phyloP scores from a whole-genome alignment of 2,888 invertebrate species.

The Melipona beecheii region DNA sequence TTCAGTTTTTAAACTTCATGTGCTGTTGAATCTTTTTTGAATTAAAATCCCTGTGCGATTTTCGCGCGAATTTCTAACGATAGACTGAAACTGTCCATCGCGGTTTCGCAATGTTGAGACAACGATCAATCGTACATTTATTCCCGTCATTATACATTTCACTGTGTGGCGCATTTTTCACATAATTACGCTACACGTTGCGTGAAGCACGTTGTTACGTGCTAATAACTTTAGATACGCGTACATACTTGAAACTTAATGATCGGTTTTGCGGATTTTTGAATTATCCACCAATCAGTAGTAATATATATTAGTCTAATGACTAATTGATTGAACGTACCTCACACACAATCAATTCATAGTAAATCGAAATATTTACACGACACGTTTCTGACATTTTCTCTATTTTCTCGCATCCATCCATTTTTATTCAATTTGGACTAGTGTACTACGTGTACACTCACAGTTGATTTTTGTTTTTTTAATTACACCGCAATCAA shows the following conservation, averaged over 20 bases:
- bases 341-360: neutral
- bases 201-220: no score
- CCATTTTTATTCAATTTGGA: neutral
- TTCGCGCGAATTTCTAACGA: neutral
- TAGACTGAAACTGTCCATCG: neutral
- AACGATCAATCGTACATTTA: slow-evolving; percentile 16
- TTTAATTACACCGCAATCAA: neutral
- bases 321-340: neutral
- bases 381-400: no score
- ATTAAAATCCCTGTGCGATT: neutral
- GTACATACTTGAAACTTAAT: neutral
- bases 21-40: no score
- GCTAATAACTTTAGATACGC: neutral
- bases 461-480: neutral
- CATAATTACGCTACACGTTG: slow-evolving; percentile 22
- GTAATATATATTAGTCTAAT: slow-evolving; percentile 13
- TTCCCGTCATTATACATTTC: slow-evolving; percentile 32
- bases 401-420: no score
- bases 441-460: no score
- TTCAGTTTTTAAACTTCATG: neutral
- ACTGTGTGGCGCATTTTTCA: slow-evolving; percentile 31
- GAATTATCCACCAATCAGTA: neutral
- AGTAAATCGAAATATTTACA: neutral
- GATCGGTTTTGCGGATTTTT: slow-evolving; percentile 1
- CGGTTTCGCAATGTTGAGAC: neutral